Base-by-base conservation (phyloP, 2,888 invertebrate species). In the Tenthredo notha region DNA sequence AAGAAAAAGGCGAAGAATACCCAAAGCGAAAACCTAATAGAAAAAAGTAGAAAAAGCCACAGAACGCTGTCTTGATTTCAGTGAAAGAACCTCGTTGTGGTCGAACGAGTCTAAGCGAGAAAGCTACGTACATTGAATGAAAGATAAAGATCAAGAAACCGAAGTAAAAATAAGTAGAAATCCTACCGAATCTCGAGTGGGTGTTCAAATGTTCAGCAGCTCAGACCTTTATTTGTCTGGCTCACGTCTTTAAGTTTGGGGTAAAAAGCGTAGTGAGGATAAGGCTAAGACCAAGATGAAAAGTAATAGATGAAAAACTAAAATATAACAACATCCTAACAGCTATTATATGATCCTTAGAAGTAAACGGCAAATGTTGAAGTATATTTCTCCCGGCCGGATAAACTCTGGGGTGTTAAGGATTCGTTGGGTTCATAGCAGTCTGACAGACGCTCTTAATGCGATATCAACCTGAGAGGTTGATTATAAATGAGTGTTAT, bases 61-160 rank as follows among this genome's bases (percentile, higher is more conserved):
- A 15, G 25, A 25, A 7, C 29, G 50, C 54, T 54, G 29, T 4
- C 77, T 29, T 54, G 18, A 54, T 77, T 33, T 54, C 2, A 29
- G 54, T 77, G 18, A 33, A 29, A 77, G 29, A 25, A 29, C 29
- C 18, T 77, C 29, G 25, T 54, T 54, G 25, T n/a, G 77, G 50
- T 54, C 18, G 77, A 77, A n/a, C 18, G 77, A 77, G 21, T 15
- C 6, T 4, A 9, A 54, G 33, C n/a, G 15, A 54, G 54, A 54
- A n/a, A 43, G n/a, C 43, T 21, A 43, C 43, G 43, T 40, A 74
- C 43, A 74, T 43, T 18, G 43, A 33, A 33, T 54, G 40, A 18
- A 50, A 15, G 77, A 77, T 77, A 77, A 77, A 77, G 77, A 54
- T 54, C 77, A 40, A 50, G 77, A 77, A 54, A 77, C 18, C n/a